Percentiles rank a stretch among this genome's conserved stretches.
Conservation (phyloP, 1,140 invertebrate species). For the Tetramorium simillimum region DNA sequence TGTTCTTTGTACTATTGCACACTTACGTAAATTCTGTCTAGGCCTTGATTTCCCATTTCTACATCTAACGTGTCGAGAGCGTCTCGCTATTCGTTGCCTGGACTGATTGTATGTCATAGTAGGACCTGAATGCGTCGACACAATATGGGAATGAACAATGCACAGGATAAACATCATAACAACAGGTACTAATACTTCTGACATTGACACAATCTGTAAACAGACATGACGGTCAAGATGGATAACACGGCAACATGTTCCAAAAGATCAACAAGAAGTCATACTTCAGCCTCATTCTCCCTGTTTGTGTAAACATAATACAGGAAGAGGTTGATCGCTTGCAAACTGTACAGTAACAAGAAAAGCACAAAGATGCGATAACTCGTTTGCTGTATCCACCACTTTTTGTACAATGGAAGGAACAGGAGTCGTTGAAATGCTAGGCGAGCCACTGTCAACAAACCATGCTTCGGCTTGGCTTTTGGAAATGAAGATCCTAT, state of each 20-base stretch:
- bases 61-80: slow-evolving; percentile 78
- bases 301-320: slow-evolving; percentile 86
- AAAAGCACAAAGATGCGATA: slow-evolving; percentile 90
- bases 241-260: slow-evolving; percentile 42
- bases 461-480: slow-evolving; percentile 95
- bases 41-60: slow-evolving; percentile 79
- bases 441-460: slow-evolving; percentile 92
- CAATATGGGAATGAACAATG: slow-evolving; percentile 96
- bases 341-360: slow-evolving; percentile 91
- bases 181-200: slow-evolving; percentile 91
- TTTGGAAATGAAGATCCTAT: slow-evolving; percentile 97
- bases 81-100: slow-evolving; percentile 77
- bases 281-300: slow-evolving; percentile 82
- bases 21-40: slow-evolving; percentile 80
- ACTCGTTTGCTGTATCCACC: slow-evolving; percentile 96
- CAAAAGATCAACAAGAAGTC: slow-evolving; percentile 55
- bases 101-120: slow-evolving; percentile 76
- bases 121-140: slow-evolving; percentile 88
- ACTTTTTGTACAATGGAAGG: slow-evolving; percentile 92
- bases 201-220: slow-evolving; percentile 85
- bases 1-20: background rate
- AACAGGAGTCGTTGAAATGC: slow-evolving; percentile 92
- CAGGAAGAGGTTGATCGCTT: slow-evolving; percentile 89
- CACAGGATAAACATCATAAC: slow-evolving; percentile 93
- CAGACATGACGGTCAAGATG: slow-evolving; percentile 39